These are phyloP conservation scores for Spodoptera exigua DNA, from an alignment of 2,888 invertebrate species.

Conservation along the genomic window DNA sequence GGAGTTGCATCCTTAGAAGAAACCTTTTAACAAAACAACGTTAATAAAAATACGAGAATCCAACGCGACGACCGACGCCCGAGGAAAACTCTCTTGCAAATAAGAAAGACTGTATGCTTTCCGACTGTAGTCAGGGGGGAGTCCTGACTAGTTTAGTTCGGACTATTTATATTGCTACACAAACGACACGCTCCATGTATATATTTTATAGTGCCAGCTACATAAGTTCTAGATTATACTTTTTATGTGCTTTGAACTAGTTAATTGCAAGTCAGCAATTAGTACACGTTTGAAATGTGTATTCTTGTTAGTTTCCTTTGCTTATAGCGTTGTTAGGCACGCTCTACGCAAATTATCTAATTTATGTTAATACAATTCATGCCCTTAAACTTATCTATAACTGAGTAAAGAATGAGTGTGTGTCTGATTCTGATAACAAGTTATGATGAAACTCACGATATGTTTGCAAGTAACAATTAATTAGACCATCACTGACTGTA, in stretches of 20 bases:
- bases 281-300: conserved; percentile 44
- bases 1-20: conserved; percentile 47
- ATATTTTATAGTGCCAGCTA: conserved; percentile 22
- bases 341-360: conserved; percentile 49
- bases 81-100: conserved; percentile 16
- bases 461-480: conserved; percentile 77
- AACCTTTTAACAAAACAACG: conserved; percentile 28
- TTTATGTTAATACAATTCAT: conserved; percentile 48
- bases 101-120: conserved; percentile 17
- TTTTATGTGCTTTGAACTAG: conserved; percentile 26
- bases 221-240: conserved; percentile 25
- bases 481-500: conserved; percentile 75
- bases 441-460: conserved; percentile 80
- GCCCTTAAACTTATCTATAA: conserved; percentile 25
- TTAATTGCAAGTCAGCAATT: conserved; percentile 40
- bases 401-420: conserved; percentile 43
- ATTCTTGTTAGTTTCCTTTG: conserved; percentile 43
- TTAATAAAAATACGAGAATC: conserved; percentile 29
- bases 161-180: conserved; percentile 8
- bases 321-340: conserved; percentile 47
- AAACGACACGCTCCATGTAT: conserved; percentile 2
- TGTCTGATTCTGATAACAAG: conserved; percentile 61
- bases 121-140: neutral
- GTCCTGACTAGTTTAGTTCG: conserved; percentile 12
- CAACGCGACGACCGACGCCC: neutral